Conservation (phyloP, 2,888 invertebrate genomes). For the Corythucha ciliata region DNA sequence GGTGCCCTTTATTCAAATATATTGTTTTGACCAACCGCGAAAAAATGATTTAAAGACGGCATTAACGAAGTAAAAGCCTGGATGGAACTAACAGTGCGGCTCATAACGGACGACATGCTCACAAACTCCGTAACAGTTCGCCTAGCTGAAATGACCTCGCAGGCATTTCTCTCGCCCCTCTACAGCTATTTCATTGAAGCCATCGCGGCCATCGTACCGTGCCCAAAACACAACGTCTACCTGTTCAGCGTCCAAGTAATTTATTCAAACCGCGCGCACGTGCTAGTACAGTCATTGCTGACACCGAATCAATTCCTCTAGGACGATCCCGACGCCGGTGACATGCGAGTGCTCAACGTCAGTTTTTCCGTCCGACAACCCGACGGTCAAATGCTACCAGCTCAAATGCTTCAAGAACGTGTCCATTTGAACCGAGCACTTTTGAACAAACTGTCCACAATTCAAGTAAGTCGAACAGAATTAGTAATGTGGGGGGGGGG, state of each 20-base stretch:
- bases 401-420: constrained; percentile 81
- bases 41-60: constrained; percentile 54
- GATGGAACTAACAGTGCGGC: constrained; percentile 79
- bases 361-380: constrained; percentile 82
- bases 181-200: constrained; percentile 82
- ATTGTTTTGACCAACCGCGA: neutral
- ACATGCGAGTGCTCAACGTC: constrained; percentile 78
- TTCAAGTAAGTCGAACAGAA: constrained; percentile 49
- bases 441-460: constrained; percentile 75
- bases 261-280: too few relatives aligned
- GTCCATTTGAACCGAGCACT: constrained; percentile 88
- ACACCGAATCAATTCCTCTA: too few relatives aligned
- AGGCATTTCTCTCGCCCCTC: constrained; percentile 81
- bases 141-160: constrained; percentile 84
- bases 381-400: constrained; percentile 72
- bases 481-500: too few relatives aligned
- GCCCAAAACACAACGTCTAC: constrained; percentile 84
- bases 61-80: constrained; percentile 87
- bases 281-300: too few relatives aligned
- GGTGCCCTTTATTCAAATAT: neutral
- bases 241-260: constrained; percentile 75
- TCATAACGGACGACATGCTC: constrained; percentile 90
- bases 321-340: constrained; percentile 77
- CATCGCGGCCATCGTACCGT: constrained; percentile 82
- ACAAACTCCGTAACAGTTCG: constrained; percentile 89